Conservation (phyloP, 1,140 invertebrate species). For the Panagrolaimus sp. region DNA sequence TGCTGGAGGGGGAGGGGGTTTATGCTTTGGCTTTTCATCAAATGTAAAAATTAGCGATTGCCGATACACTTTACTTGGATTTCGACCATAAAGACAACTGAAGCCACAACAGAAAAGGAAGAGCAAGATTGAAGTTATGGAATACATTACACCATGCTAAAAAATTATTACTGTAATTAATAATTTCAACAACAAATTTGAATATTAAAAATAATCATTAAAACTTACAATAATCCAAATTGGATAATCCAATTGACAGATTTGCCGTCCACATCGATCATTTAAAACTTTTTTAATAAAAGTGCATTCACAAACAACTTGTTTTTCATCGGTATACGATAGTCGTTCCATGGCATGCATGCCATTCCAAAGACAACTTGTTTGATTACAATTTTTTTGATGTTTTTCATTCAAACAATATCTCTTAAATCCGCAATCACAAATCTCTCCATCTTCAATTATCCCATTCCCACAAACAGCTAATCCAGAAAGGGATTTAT, state of each 20-base stretch:
- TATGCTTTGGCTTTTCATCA: too few relatives aligned
- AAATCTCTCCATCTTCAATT: neutral
- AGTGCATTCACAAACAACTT: neutral
- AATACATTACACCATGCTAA: constrained; percentile 8
- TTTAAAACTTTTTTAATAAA: neutral
- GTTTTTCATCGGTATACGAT: neutral
- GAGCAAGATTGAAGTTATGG: neutral
- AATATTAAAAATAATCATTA: too few relatives aligned
- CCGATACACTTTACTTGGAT: neutral
- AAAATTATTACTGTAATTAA: too few relatives aligned
- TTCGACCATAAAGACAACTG: neutral
- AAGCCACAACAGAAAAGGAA: neutral
- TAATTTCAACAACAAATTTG: too few relatives aligned
- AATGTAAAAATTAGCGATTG: too few relatives aligned
- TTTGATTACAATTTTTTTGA: neutral
- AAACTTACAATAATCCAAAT: constrained; percentile 9
- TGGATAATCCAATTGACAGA: neutral
- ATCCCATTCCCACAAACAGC: constrained; percentile 5
- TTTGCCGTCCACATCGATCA: neutral
- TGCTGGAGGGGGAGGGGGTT: too few relatives aligned
- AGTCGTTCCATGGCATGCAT: too few relatives aligned
- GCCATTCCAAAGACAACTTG: neutral
- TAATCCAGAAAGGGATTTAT: neutral
- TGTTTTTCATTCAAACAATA: neutral
- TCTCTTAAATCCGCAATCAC: neutral